Conservation (phyloP, 2,888 invertebrate species). For the Agonum fuliginosum region DNA sequence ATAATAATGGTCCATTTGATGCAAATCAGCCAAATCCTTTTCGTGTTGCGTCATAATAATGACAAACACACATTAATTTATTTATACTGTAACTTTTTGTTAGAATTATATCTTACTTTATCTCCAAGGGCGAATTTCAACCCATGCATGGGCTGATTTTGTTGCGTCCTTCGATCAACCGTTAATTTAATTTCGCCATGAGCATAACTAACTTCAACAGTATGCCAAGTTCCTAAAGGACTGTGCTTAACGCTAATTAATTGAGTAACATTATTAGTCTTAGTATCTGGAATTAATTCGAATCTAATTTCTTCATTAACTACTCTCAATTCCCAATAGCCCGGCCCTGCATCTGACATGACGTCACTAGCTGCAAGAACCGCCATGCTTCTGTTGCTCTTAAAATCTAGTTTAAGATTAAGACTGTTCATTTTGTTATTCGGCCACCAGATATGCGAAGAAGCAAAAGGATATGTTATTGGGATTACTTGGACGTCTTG, state of each 20-base stretch:
- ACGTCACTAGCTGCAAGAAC: slow-evolving; percentile 91
- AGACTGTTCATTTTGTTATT: slow-evolving; percentile 83
- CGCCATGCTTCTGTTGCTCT: slow-evolving; percentile 87
- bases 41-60: neutral
- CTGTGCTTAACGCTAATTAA: slow-evolving; percentile 89
- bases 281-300: slow-evolving; percentile 84
- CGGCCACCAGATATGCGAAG: slow-evolving; percentile 93
- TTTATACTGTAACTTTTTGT: slow-evolving; percentile 59
- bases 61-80: neutral
- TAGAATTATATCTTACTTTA: slow-evolving; percentile 66
- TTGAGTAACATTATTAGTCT: slow-evolving; percentile 87
- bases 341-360: slow-evolving; percentile 81
- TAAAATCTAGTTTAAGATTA: slow-evolving; percentile 89
- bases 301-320: slow-evolving; percentile 91
- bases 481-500: slow-evolving; percentile 91
- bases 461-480: slow-evolving; percentile 92
- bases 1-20: too few species aligned
- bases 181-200: slow-evolving; percentile 84
- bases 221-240: slow-evolving; percentile 87
- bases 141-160: slow-evolving; percentile 62
- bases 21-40: too few species aligned
- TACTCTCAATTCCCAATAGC: slow-evolving; percentile 92
- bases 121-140: slow-evolving; percentile 71
- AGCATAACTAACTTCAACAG: slow-evolving; percentile 85
- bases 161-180: slow-evolving; percentile 85